A percentile compares a stretch with the other conserved stretches of the same genome.
Evolutionary conservation across 2,113 vertebrate species (phyloP).

Genomic region (Melanocharis versteri): DNA sequence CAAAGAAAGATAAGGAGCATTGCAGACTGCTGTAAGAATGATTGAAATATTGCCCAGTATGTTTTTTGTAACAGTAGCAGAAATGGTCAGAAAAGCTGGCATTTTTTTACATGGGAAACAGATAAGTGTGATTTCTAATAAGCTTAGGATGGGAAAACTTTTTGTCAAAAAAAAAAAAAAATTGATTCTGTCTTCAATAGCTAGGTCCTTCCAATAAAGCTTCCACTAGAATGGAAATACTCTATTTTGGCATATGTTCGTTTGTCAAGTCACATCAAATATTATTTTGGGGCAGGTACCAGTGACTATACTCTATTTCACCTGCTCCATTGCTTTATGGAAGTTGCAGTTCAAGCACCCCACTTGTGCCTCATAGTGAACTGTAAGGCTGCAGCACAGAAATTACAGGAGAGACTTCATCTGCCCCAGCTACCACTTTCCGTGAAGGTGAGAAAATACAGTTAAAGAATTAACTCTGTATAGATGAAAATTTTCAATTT

Average conservation of each 20-base stretch:
- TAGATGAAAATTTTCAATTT: background rate
- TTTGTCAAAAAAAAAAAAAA: background rate
- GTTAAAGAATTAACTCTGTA: background rate
- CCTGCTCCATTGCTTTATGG: background rate
- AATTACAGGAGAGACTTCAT: background rate
- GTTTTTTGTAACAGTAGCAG: background rate
- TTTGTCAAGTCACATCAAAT: background rate
- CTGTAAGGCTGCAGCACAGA: background rate
- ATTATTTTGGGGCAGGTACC: background rate
- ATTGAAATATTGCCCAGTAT: background rate
- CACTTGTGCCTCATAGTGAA: fast-evolving
- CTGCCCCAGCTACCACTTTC: background rate
- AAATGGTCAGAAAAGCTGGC: background rate
- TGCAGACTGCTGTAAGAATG: background rate
- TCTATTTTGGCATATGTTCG: background rate
- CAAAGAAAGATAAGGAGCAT: background rate
- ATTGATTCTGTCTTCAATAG: background rate
- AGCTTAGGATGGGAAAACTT: background rate
- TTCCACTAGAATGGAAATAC: background rate
- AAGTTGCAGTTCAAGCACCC: background rate
- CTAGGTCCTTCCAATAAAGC: background rate
- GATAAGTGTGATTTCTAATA: background rate
- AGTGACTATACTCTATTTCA: background rate
- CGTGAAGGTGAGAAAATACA: background rate
- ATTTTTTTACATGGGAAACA: background rate